phyloP scores from a whole-genome alignment of 2,113 vertebrate species.

The Opisthocomus hoazin region DNA sequence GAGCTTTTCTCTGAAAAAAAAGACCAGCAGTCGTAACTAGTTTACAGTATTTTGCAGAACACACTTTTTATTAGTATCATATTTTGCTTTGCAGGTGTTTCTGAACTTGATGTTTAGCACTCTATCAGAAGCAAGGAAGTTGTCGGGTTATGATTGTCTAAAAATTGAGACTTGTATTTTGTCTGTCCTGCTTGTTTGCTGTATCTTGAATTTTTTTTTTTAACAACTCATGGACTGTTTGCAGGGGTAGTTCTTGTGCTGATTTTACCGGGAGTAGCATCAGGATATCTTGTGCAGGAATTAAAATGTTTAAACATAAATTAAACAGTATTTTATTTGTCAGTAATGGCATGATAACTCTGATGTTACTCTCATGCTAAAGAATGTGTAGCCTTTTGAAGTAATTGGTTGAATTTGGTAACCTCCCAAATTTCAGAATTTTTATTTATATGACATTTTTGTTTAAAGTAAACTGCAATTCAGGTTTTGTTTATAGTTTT shows the following conservation, averaged over 20 bases:
- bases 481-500: not conserved
- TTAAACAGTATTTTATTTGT: not conserved
- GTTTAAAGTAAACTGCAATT: not conserved
- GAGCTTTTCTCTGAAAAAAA: not conserved
- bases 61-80: not conserved
- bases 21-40: not conserved
- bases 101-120: not conserved
- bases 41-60: not conserved
- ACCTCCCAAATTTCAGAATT: not conserved
- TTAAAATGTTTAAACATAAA: not conserved
- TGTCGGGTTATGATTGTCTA: not conserved
- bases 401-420: not conserved
- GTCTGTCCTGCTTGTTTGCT: not conserved
- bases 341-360: not conserved
- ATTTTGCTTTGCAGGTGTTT: not conserved
- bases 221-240: not conserved
- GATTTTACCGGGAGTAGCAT: not conserved
- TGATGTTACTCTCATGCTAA: not conserved
- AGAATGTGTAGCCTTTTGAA: not conserved
- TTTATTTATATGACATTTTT: not conserved
- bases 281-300: not conserved
- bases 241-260: not conserved
- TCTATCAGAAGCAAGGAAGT: not conserved
- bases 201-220: not conserved
- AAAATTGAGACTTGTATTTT: not conserved